phyloP scores from a whole-genome alignment of 2,113 vertebrate species.

The Alaudala cheleensis region DNA sequence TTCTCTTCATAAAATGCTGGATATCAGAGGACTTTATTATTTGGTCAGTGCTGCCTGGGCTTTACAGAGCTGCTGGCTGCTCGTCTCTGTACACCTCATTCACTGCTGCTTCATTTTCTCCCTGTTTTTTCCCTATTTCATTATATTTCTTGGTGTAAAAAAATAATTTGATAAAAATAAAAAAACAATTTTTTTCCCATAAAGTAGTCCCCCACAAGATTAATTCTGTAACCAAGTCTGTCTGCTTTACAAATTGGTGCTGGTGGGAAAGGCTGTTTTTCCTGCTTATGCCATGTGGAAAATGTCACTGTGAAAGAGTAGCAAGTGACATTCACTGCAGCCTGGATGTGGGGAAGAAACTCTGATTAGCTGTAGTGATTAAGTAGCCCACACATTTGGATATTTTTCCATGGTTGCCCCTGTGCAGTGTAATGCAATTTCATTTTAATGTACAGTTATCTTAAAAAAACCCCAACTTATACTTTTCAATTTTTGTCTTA shows the following conservation, averaged over 20 bases:
- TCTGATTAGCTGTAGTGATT: background rate
- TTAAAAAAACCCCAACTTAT: background rate
- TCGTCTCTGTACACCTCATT: background rate
- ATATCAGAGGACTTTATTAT: background rate
- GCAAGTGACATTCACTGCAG: background rate
- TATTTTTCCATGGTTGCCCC: background rate
- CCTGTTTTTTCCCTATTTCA: background rate
- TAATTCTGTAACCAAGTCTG: background rate
- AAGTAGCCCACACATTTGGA: background rate
- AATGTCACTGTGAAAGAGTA: background rate
- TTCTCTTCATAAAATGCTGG: conserved; percentile 11
- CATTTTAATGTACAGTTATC: background rate
- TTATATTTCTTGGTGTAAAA: background rate
- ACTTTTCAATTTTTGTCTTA: background rate
- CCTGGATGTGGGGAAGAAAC: background rate
- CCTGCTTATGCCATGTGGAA: background rate
- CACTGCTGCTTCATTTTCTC: background rate
- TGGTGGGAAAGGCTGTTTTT: background rate
- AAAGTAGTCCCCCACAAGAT: background rate
- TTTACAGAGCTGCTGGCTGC: background rate
- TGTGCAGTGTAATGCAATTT: background rate
- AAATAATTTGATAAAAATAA: background rate
- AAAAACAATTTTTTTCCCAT: no score
- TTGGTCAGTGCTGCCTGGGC: background rate
- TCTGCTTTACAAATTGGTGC: background rate